Conservation (phyloP, 2,113 vertebrate genomes). For the Laticauda colubrina region DNA sequence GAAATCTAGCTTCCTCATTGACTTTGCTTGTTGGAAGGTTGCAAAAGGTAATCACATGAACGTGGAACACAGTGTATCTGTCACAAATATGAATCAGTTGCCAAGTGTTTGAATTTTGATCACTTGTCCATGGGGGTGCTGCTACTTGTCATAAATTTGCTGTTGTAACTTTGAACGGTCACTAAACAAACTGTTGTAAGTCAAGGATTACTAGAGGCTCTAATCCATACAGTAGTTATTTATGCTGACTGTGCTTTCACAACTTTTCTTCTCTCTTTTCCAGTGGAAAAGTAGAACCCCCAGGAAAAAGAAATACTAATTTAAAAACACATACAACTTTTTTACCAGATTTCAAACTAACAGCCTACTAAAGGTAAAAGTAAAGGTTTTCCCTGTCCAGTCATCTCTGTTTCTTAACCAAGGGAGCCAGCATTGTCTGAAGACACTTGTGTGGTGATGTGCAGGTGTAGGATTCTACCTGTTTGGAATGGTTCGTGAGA, state of each 20-base stretch:
- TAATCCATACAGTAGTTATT: not conserved
- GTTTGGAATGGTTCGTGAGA: too few species aligned
- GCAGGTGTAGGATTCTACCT: too few species aligned
- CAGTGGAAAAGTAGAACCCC: not conserved
- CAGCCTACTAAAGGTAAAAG: not conserved
- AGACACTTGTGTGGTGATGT: not conserved
- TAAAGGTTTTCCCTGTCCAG: not conserved
- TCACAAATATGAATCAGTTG: not conserved
- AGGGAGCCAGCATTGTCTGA: not conserved
- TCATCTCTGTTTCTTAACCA: not conserved
- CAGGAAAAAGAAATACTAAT: not conserved
- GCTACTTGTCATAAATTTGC: not conserved
- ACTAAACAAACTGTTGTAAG: not conserved
- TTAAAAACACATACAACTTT: not conserved
- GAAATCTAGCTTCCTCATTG: too few species aligned
- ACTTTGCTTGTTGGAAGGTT: too few species aligned
- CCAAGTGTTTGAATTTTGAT: not conserved
- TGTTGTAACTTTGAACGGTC: not conserved
- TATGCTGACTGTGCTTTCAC: not conserved
- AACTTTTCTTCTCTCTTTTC: not conserved
- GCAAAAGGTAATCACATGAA: too few species aligned
- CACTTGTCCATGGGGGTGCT: not conserved
- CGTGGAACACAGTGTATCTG: too few species aligned
- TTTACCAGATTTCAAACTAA: not conserved
- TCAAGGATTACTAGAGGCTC: not conserved